phyloP scores from a whole-genome alignment of 2,113 vertebrate genomes.

The Canis aureus region DNA sequence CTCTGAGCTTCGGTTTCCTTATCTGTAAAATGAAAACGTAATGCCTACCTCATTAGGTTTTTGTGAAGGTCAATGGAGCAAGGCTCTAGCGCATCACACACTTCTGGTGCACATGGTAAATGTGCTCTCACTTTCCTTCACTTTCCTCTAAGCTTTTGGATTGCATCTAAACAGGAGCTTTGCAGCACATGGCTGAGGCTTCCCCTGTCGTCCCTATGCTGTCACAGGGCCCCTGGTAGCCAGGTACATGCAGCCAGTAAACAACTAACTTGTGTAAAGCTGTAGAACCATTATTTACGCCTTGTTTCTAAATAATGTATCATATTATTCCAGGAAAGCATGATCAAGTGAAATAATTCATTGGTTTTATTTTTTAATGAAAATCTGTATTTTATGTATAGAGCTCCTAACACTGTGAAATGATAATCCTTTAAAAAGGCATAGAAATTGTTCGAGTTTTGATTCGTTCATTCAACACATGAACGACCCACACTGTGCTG shows the following conservation, averaged over 20 bases:
- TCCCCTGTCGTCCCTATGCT: neutral
- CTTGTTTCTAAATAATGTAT: neutral
- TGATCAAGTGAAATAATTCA: constrained; percentile 29
- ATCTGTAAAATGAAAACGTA: constrained; percentile 22
- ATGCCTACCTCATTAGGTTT: neutral
- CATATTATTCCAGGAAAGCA: constrained; percentile 33
- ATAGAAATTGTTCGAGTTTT: neutral
- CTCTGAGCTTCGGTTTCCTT: neutral
- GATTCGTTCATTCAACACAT: neutral
- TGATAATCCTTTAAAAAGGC: neutral
- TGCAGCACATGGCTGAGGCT: neutral
- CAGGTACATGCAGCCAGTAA: neutral
- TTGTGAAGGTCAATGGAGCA: neutral
- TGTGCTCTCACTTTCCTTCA: neutral
- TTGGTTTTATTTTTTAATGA: constrained; percentile 40
- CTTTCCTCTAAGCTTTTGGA: neutral
- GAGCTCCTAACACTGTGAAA: neutral
- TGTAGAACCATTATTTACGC: neutral
- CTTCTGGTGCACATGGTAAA: neutral
- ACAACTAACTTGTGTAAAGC: neutral
- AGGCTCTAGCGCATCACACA: neutral
- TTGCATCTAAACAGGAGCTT: neutral
- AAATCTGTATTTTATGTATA: neutral
- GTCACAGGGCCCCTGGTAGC: neutral
- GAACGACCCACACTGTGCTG: neutral